phyloP scores from a whole-genome alignment of 2,113 vertebrate genomes.

The Xiphias gladius region DNA sequence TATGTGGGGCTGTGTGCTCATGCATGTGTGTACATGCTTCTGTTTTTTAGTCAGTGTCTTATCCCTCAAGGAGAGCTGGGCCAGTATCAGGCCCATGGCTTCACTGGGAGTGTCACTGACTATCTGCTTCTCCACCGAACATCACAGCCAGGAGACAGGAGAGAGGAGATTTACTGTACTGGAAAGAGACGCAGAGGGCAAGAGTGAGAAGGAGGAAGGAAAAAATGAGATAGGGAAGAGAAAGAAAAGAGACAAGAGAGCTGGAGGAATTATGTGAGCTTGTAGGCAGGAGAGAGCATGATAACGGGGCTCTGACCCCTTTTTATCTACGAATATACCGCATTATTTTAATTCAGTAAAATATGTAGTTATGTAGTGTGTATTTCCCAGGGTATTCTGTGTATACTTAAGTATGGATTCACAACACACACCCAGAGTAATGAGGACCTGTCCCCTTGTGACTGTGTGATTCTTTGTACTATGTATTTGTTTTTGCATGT shows the following conservation, averaged over 20 bases:
- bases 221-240: constrained; percentile 12
- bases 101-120: constrained; percentile 50
- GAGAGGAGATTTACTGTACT: constrained; percentile 38
- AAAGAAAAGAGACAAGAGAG: constrained; percentile 12
- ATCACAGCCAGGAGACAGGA: constrained; percentile 32
- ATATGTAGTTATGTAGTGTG: neutral
- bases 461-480: neutral
- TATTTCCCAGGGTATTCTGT: neutral
- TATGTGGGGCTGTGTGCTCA: neutral
- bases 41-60: constrained; percentile 41
- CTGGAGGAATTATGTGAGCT: constrained; percentile 9
- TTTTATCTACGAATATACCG: constrained; percentile 21
- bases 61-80: constrained; percentile 19
- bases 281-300: constrained; percentile 2
- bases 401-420: neutral
- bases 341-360: neutral
- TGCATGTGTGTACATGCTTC: neutral
- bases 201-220: neutral
- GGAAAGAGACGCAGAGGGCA: constrained; percentile 2
- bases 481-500: neutral
- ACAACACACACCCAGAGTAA: constrained; percentile 23
- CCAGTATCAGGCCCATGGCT: constrained; percentile 26
- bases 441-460: constrained; percentile 1
- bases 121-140: constrained; percentile 42
- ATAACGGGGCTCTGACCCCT: constrained; percentile 20